A percentile compares a stretch with the other conserved stretches of the same genome.
Evolutionary conservation across 2,113 vertebrate species (phyloP).

Genomic region (human (Homo sapiens)): GRCh38 chr16:5008001-5008500

Average conservation of each 20-base stretch:
- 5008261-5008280: background rate
- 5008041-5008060: no score
- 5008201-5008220: background rate
- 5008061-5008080: no score
- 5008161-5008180: no score
- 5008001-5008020: no score
- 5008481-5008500: conserved; percentile 90
- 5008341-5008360: background rate
- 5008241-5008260: background rate
- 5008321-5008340: background rate
- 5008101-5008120: no score
- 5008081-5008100: no score
- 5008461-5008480: conserved; percentile 91
- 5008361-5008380: fast-evolving
- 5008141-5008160: no score
- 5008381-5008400: background rate
- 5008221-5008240: background rate
- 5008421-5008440: conserved; percentile 88
- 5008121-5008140: no score
- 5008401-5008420: conserved; percentile 57
- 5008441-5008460: conserved; percentile 89
- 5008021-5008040: no score
- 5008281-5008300: background rate
- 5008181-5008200: no score
- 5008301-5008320: no score